These are phyloP conservation scores for Nibea coibor DNA, from an alignment of 2,113 vertebrate species.

Conservation along the genomic window DNA sequence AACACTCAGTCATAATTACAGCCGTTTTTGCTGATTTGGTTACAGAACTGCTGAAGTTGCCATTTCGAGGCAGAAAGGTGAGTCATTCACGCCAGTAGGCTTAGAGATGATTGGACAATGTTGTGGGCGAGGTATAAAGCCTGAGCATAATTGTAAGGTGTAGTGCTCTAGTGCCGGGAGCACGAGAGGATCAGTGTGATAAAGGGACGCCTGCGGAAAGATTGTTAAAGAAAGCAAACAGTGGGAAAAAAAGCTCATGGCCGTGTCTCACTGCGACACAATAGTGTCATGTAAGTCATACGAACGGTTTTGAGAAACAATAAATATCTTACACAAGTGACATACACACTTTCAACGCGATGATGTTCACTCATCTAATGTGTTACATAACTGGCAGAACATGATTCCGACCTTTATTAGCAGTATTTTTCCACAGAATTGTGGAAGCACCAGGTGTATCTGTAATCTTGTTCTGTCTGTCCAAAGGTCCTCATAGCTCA, in stretches of 20 bases:
- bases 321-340: background rate
- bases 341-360: background rate
- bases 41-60: constrained; percentile 21
- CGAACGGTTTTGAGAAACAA: background rate
- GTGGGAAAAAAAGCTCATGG: background rate
- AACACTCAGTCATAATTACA: background rate
- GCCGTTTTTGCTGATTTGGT: constrained; percentile 20
- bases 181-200: constrained; percentile 1
- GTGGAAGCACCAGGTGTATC: background rate
- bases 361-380: background rate
- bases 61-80: constrained; percentile 3
- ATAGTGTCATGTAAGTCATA: background rate
- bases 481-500: too few relatives aligned
- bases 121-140: background rate
- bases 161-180: background rate
- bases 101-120: constrained; percentile 14
- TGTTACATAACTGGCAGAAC: background rate
- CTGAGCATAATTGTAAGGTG: constrained; percentile 15
- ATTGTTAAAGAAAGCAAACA: background rate
- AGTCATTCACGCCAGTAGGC: constrained; percentile 9
- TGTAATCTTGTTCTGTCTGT: background rate
- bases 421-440: background rate
- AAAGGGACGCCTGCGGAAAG: background rate
- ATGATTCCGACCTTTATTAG: background rate
- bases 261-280: background rate